Conservation (phyloP, 1,140 invertebrate species). For the Dreissena rostriformis region DNA sequence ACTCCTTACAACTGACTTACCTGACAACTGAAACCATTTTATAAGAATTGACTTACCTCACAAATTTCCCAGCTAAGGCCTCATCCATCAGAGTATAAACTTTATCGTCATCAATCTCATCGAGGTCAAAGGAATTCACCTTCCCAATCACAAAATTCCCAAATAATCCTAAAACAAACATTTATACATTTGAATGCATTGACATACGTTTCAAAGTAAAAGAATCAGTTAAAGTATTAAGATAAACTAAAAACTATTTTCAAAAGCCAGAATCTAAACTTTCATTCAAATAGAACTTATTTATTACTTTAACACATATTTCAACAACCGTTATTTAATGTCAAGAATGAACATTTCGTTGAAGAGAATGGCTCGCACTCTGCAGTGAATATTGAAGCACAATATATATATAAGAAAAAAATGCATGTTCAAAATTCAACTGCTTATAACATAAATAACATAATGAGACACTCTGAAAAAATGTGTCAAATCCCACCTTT, state of each 20-base stretch:
- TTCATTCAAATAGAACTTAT: too few species aligned
- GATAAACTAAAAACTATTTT: too few species aligned
- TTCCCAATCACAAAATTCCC: constrained; percentile 96
- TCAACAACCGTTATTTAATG: not conserved
- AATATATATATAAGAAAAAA: not conserved
- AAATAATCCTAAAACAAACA: constrained; percentile 87
- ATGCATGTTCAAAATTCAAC: not conserved
- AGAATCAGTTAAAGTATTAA: not conserved
- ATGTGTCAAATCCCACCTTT: constrained; percentile 84
- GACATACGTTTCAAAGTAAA: not conserved
- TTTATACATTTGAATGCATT: not conserved
- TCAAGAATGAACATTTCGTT: not conserved
- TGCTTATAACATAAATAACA: not conserved
- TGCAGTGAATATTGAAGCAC: not conserved
- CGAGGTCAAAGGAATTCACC: constrained; percentile 97
- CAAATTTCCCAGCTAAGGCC: constrained; percentile 17
- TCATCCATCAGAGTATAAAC: constrained; percentile 85
- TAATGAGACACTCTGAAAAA: not conserved
- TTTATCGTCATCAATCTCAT: constrained; percentile 99
- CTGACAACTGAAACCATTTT: not conserved
- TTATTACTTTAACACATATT: not conserved
- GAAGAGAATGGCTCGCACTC: not conserved
- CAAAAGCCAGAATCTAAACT: too few species aligned
- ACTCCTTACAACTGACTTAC: too few species aligned
- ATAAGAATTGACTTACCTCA: constrained; percentile 34